Conservation (phyloP, 2,113 vertebrate genomes). For the Mastomys natalensis region DNA sequence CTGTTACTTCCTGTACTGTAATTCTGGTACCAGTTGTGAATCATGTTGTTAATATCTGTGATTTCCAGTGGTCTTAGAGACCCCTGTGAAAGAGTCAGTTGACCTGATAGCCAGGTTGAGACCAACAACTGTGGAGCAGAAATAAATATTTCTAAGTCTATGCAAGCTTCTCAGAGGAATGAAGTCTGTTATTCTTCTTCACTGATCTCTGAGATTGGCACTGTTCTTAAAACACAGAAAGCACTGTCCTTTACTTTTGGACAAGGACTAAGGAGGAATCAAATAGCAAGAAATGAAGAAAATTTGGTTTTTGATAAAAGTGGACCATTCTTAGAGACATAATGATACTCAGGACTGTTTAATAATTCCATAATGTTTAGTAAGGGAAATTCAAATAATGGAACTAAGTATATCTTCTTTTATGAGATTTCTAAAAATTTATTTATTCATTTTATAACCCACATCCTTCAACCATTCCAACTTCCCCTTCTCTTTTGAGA, state of each 20-base stretch:
- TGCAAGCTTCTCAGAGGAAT: neutral
- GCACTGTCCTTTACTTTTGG: neutral
- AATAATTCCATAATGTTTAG: neutral
- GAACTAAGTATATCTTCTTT: neutral
- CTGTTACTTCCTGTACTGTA: neutral
- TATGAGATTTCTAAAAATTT: too few relatives aligned
- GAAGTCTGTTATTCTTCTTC: neutral
- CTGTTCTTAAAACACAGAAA: neutral
- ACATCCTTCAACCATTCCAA: too few relatives aligned
- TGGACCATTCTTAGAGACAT: neutral
- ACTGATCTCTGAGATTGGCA: neutral
- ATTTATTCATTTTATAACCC: too few relatives aligned
- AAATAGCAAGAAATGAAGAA: neutral
- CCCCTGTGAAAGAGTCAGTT: neutral
- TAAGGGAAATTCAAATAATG: neutral
- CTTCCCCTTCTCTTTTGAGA: too few relatives aligned
- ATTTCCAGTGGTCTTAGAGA: neutral
- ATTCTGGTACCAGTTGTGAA: neutral
- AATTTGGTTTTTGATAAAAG: slow-evolving; percentile 43
- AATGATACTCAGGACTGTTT: neutral
- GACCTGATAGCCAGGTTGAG: neutral
- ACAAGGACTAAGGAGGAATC: neutral
- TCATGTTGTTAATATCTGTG: neutral
- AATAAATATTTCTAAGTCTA: neutral
- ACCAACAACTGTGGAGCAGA: neutral